A percentile compares a stretch with the other conserved stretches of the same genome.
Evolutionary conservation across 1,140 invertebrate species (phyloP).

Genomic region (Cydia fagiglandana): DNA sequence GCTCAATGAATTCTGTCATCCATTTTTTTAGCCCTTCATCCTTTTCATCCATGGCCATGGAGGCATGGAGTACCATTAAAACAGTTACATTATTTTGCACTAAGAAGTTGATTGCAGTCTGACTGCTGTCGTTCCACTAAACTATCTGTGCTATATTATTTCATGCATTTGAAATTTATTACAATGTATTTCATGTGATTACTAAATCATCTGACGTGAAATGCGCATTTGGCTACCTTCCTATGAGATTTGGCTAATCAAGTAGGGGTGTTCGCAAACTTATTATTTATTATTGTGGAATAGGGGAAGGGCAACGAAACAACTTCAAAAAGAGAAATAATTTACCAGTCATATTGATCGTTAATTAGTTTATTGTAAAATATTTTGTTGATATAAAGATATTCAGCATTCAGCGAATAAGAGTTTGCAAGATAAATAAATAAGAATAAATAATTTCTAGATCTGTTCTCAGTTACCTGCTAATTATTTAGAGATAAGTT

Average conservation of each 20-base stretch:
- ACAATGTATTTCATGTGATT: neutral
- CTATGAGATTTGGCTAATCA: neutral
- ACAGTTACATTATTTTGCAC: neutral
- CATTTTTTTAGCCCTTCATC: neutral
- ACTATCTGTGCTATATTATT: neutral
- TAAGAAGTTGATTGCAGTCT: neutral
- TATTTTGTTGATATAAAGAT: too few relatives aligned
- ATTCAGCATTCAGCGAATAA: too few relatives aligned
- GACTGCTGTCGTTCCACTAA: neutral
- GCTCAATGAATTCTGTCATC: neutral
- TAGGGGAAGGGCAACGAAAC: too few relatives aligned
- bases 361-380: neutral
- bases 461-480: too few relatives aligned
- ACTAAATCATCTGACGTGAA: neutral
- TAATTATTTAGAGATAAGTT: too few relatives aligned
- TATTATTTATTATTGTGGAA: too few relatives aligned
- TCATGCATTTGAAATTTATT: neutral
- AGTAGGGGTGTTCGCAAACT: too few relatives aligned
- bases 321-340: neutral
- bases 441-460: too few relatives aligned
- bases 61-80: neutral
- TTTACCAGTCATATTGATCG: too few relatives aligned
- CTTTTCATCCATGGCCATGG: neutral
- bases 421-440: too few relatives aligned
- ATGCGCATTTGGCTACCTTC: constrained; percentile 3